Evolutionary conservation across 2,888 invertebrate species (phyloP), one percentile per base, ranked within the genome.

Genomic region (Drosophila kokeensis): DNA sequence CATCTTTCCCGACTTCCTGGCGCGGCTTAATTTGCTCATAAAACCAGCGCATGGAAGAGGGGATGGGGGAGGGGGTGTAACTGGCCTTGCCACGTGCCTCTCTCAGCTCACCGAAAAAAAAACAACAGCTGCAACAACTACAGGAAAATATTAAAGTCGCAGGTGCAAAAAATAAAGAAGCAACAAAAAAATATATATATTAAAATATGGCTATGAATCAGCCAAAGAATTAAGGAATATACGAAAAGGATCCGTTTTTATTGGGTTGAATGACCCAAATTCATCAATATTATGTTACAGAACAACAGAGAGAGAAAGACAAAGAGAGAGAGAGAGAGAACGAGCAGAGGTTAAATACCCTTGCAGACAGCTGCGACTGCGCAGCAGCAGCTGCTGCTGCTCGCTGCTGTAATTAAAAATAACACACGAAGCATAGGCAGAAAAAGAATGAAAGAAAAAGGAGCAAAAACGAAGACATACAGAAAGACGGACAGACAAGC

Each of bases 331-430:
- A 54, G n/a, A n/a, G 36, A 30, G 49, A 45, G 42, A 48, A 36
- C 29, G 34, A 32, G 24, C 24, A 27, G 54, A 78, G 81, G 77
- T 87, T 79, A 74, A 86, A 73, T 80, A 85, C 66, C 80, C 78
- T 73, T 54, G 10, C 40, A 53, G 67, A 72, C 89, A 87, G 89
- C 89, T 85, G 85, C 85, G 89, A 69, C 87, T 80, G 89, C 85
- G 60, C 70, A 70, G 69, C 89, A 83, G 84, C 89, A 76, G 81
- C 73, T 69, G 81, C 73, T 69, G 73, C 59, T 81, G 87, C 83
- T 87, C 78, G 78, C 73, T 69, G 73, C 59, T 80, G 87, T 87
- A 89, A 85, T 85, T 89, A 89, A 89, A 85, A 85, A 84, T 79
- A 87, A 73, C 54, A 82, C 69, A 65, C 29, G 53, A 65, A 72